Conservation (phyloP, 2,888 invertebrate genomes). For the Parasteatoda lunata region DNA sequence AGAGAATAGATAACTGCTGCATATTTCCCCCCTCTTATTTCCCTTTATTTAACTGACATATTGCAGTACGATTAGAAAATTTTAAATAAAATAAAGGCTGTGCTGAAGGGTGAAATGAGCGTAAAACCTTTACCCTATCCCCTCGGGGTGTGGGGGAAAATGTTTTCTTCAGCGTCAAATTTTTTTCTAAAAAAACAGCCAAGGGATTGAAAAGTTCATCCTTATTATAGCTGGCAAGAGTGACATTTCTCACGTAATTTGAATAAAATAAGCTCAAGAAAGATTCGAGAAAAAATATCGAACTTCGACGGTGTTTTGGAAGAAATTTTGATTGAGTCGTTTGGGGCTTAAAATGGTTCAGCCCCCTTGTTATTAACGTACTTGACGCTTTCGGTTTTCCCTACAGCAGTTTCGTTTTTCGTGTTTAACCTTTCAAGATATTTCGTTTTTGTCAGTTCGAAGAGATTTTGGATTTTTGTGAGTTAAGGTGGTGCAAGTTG, state of each 20-base stretch:
- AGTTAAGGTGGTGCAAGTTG: too few species aligned
- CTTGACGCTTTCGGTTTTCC: conserved; percentile 19
- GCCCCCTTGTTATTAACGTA: conserved; percentile 37
- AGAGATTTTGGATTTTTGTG: too few species aligned
- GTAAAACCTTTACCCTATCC: too few species aligned
- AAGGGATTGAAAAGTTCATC: neutral
- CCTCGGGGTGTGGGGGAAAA: too few species aligned
- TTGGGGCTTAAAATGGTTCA: neutral
- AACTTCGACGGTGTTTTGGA: neutral
- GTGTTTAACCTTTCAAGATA: conserved; percentile 34
- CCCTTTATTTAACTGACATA: too few species aligned
- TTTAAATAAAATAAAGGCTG: too few species aligned
- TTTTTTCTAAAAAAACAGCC: too few species aligned
- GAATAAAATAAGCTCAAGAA: neutral
- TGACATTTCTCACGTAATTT: conserved; percentile 16
- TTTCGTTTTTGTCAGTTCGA: neutral
- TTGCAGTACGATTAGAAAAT: too few species aligned
- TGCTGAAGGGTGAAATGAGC: too few species aligned
- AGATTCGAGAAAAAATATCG: neutral
- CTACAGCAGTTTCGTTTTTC: conserved; percentile 18
- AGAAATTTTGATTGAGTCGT: conserved; percentile 31
- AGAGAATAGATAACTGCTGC: too few species aligned
- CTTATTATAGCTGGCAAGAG: conserved; percentile 24
- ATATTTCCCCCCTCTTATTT: too few species aligned
- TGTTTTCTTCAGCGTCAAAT: too few species aligned